These are phyloP conservation scores for Phoenoteleia sp. DNA, from an alignment of 2,888 invertebrate species.

Conservation along the genomic window DNA sequence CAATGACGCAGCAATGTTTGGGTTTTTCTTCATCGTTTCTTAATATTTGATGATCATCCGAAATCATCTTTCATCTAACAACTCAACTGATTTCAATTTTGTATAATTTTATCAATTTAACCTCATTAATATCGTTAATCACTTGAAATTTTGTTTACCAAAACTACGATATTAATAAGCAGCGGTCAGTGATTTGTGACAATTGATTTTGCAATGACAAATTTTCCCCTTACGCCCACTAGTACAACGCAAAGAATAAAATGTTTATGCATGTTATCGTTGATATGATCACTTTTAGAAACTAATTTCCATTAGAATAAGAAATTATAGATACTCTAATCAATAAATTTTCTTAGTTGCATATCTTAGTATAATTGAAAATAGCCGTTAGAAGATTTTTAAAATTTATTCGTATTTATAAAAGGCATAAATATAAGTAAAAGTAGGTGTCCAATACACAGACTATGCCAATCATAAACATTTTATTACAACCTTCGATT, in stretches of 20 bases:
- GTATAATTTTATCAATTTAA: not conserved
- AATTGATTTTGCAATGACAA: not conserved
- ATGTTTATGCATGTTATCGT: conserved; percentile 41
- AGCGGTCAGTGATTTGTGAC: not conserved
- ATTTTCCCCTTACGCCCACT: conserved; percentile 26
- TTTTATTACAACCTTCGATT: conserved; percentile 11
- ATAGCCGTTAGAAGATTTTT: not conserved
- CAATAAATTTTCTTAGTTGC: conserved; percentile 44
- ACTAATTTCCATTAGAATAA: conserved; percentile 56
- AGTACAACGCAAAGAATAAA: not conserved
- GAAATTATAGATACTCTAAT: conserved; percentile 25
- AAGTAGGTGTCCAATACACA: conserved; percentile 2
- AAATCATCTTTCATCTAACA: not conserved
- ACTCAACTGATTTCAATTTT: not conserved
- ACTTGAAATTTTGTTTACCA: too few relatives aligned
- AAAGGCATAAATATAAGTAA: not conserved
- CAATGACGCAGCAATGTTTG: conserved; percentile 64
- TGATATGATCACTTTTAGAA: conserved; percentile 10
- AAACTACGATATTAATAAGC: not conserved
- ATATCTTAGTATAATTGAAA: conserved; percentile 12
- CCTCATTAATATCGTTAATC: too few relatives aligned
- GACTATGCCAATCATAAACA: not conserved
- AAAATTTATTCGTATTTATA: not conserved
- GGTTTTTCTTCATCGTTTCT: conserved; percentile 59
- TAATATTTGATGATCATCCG: conserved; percentile 17